Percentiles rank a stretch among this genome's conserved stretches.
Evolutionary conservation across 2,797 vertebrate genomes (phyloP).

Genomic region (Amphiprion clarkii): DNA sequence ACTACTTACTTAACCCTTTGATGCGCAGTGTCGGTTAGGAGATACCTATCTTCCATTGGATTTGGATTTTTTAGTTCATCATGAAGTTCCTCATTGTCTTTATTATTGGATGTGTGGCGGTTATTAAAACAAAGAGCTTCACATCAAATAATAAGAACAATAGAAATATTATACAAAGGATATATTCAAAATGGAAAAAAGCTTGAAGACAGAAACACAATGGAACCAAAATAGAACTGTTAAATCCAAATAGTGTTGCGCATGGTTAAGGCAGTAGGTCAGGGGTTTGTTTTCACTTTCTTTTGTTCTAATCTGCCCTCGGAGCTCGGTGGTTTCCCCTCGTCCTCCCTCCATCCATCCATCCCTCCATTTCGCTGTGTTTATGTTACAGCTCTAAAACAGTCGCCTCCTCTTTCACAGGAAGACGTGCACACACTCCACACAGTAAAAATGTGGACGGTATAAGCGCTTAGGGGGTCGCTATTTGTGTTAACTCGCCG

Average conservation of each 20-base stretch:
- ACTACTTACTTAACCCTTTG: too few relatives aligned
- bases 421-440: constrained; percentile 61
- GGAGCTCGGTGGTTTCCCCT: constrained; percentile 35
- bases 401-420: constrained; percentile 55
- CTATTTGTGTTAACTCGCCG: constrained; percentile 60
- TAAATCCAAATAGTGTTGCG: constrained; percentile 13
- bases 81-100: not conserved
- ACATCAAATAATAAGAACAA: constrained; percentile 9
- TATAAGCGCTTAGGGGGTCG: constrained; percentile 56
- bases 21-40: too few relatives aligned
- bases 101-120: not conserved
- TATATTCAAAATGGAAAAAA: not conserved
- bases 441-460: constrained; percentile 19
- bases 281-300: constrained; percentile 50
- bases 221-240: constrained; percentile 54
- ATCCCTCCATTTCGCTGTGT: constrained; percentile 52
- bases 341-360: constrained; percentile 25
- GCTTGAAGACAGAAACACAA: constrained; percentile 29
- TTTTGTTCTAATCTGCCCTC: constrained; percentile 58
- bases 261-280: constrained; percentile 28
- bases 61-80: not conserved
- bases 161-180: constrained; percentile 25
- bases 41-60: too few relatives aligned
- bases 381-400: constrained; percentile 66
- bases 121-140: not conserved